Evolutionary conservation across 2,888 invertebrate genomes (phyloP).

Genomic region (Ophion slaviceki): DNA sequence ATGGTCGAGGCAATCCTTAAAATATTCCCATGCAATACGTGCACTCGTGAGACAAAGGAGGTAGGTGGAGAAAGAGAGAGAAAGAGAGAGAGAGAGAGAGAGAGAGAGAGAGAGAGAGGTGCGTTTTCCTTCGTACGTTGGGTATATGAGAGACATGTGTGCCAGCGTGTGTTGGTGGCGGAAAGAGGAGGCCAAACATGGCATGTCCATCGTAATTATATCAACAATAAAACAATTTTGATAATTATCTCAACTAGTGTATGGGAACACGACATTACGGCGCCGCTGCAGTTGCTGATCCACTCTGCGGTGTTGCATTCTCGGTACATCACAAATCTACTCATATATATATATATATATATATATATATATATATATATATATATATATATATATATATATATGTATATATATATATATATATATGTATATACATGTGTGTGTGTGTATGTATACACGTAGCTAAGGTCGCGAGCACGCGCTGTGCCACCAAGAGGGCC

Average conservation of each 20-base stretch:
- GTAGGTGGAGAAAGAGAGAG: not conserved
- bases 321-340: slow-evolving; percentile 26
- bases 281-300: slow-evolving; percentile 62
- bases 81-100: not conserved
- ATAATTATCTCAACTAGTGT: slow-evolving; percentile 83
- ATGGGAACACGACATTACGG: slow-evolving; percentile 82
- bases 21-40: not conserved
- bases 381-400: not conserved
- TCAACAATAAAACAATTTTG: slow-evolving; percentile 83
- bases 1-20: not conserved
- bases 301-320: slow-evolving; percentile 43
- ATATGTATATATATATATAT: not conserved
- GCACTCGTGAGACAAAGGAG: not conserved
- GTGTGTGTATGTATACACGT: not conserved
- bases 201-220: slow-evolving; percentile 83
- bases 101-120: not conserved
- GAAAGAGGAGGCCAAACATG: slow-evolving; percentile 73
- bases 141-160: slow-evolving; percentile 19
- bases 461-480: slow-evolving; percentile 66
- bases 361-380: not conserved
- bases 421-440: not conserved
- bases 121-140: not conserved
- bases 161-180: slow-evolving; percentile 54
- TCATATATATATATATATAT: not conserved
- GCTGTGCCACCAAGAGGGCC: slow-evolving; percentile 56